A percentile compares a stretch with the other conserved stretches of the same genome.
Conservation (phyloP, 2,113 vertebrate species). For the Seriola rivoliana region DNA sequence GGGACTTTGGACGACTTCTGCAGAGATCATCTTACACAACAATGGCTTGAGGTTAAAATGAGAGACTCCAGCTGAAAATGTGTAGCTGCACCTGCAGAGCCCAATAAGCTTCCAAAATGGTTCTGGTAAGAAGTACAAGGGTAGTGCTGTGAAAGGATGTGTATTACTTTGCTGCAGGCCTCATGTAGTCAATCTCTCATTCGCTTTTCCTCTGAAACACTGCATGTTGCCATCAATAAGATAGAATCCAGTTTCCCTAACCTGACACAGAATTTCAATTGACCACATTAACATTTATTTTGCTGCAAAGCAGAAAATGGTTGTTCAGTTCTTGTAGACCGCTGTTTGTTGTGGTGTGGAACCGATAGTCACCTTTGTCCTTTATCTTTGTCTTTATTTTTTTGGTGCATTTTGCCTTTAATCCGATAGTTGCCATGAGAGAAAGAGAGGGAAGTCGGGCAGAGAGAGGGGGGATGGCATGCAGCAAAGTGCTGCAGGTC, state of each 20-base stretch:
- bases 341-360: no score
- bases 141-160: slow-evolving; percentile 32
- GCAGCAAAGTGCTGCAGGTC: no score
- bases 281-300: slow-evolving; percentile 38
- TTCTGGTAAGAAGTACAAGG: slow-evolving; percentile 30
- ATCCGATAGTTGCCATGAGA: no score
- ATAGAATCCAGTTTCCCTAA: not conserved
- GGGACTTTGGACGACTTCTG: slow-evolving; percentile 15
- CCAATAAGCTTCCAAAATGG: slow-evolving; percentile 49
- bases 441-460: no score
- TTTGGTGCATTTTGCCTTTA: no score
- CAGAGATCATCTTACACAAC: slow-evolving; percentile 39
- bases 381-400: no score
- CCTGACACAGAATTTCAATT: slow-evolving; percentile 18
- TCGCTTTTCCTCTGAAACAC: not conserved
- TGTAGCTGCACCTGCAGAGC: slow-evolving; percentile 22
- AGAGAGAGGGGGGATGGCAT: no score
- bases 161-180: slow-evolving; percentile 6
- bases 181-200: not conserved
- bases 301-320: no score
- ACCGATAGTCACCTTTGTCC: no score
- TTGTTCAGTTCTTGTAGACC: no score
- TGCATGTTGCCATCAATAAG: not conserved
- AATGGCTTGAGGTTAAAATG: slow-evolving; percentile 36
- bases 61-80: slow-evolving; percentile 37